Base-by-base conservation (phyloP, 2,888 invertebrate genomes). In the Cheilosia urbana region DNA sequence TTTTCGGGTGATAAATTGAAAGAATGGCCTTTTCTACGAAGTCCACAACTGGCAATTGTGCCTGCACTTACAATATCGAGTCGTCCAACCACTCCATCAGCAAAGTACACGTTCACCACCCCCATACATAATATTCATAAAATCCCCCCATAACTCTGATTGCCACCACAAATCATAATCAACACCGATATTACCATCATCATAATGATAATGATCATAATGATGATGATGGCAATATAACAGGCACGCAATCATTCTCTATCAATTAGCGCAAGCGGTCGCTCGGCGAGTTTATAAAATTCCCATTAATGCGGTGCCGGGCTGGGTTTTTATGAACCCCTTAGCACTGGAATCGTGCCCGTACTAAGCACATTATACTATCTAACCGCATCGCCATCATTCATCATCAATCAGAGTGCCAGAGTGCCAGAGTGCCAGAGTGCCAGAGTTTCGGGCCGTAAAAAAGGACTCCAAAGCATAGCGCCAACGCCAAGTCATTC, bases 401-500 rank as follows among this genome's bases (percentile, higher is more conserved):
- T 81, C 63, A 81, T 68, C 85, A 81, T 85, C 85, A 85, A 85
- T 85, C 85, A 85, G 57, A 81, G 85, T 81, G 49, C 24, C 53
- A 17, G 58, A 30, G 30, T 30, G 30, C 1, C 53, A 30, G 58
- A 78, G 75, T 71, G n/a, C n/a, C 53, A 17, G 58, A 30, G 30
- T 30, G 30, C 1, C 53, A 30, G 58, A 78, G 75, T 71, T 62
- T 71, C 57, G 81, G 81, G 85, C 81, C 68, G 85, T 85, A 66
- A 85, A 85, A 71, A 80, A 81, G 81, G 76, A 72, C 76, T 77
- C 68, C 60, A 47, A 76, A 51, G 49, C 11, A 27, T 4, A 6
- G 9, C 19, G 47, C 17, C 47, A 47, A 72, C 71, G 57, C 34
- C 80, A 71, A 21, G 69, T 75, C 68, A 68, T 62, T 83, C 72